Evolutionary conservation across 2,888 invertebrate species (phyloP), one percentile per base, ranked within the genome.

Genomic region (Spodoptera littoralis): DNA sequence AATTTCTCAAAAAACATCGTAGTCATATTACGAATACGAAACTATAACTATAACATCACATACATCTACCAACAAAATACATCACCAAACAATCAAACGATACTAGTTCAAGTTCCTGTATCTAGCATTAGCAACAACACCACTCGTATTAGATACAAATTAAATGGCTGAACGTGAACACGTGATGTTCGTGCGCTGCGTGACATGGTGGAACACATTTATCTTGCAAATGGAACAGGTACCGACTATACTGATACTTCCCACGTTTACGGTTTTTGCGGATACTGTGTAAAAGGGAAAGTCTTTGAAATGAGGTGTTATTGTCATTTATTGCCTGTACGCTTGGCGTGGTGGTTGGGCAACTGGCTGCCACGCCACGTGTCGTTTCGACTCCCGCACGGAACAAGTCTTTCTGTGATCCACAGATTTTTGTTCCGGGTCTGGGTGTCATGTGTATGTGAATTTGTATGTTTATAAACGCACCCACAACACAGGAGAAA

Each of bases 201-300:
- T 83, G 84, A 79, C 76, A 72, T 65, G 74, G 70, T 68, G 73
- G 60, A 61, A 74, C 59, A 70, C 70, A 73, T 77, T 80, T 69
- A 73, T 71, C 66, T 73, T 61, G 58, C 63, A 57, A 63, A 63
- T 68, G 54, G 60, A 71, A 69, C 74, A 68, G 65, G 30, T 54
- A 63, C 49, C 46, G 53, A 55, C 54, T 50, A 53, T 68, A 69
- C 64, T 44, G 27, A 69, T 67, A 73, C 45, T 73, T 73, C 56
- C 56, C 71, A 73, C 73, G 69, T 64, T 52, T 48, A 52, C 58
- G 12, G 44, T 71, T 62, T 54, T 67, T 55, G 24, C 58, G 57
- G 48, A 30, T 22, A 43, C 47, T 44, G 27, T 30, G 45, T 4
- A 56, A 70, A 70, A 54, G 46, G 53, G 53, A 72, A 67, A 62